Percentiles rank a stretch among this genome's conserved stretches.
Evolutionary conservation across 2,797 vertebrate genomes (phyloP).

Genomic region (Macropodus opercularis): DNA sequence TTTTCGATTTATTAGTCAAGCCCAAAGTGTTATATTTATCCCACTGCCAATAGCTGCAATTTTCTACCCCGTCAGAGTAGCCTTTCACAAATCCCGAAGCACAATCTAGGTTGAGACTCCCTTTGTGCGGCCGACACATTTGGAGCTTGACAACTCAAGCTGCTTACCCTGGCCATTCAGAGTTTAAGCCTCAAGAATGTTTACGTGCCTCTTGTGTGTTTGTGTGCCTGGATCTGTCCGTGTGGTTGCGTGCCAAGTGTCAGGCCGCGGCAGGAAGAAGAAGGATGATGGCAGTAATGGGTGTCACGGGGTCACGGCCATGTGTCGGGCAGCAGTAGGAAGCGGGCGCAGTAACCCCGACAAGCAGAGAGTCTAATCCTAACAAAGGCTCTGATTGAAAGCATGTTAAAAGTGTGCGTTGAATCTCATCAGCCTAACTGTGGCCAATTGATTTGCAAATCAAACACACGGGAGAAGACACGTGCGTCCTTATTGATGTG

Average conservation of each 20-base stretch:
- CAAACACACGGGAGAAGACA: slow-evolving; percentile 42
- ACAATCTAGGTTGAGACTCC: slow-evolving; percentile 58
- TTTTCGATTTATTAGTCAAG: slow-evolving; percentile 6
- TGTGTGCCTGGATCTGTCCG: slow-evolving; percentile 31
- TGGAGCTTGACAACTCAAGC: slow-evolving; percentile 64
- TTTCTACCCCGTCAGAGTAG: slow-evolving; percentile 44
- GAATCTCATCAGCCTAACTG: slow-evolving; percentile 53
- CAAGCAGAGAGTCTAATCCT: slow-evolving; percentile 44
- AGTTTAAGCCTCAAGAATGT: slow-evolving; percentile 62
- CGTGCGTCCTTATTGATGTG: slow-evolving; percentile 40
- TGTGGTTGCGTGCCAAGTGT: slow-evolving; percentile 36
- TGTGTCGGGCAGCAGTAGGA: slow-evolving; percentile 44
- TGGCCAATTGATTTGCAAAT: slow-evolving; percentile 69
- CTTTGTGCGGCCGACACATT: slow-evolving; percentile 61
- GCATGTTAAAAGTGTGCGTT: slow-evolving; percentile 26
- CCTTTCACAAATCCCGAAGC: slow-evolving; percentile 36
- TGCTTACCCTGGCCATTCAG: slow-evolving; percentile 67
- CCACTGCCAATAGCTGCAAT: slow-evolving; percentile 44
- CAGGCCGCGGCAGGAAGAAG: slow-evolving; percentile 15
- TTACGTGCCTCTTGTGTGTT: slow-evolving; percentile 42
- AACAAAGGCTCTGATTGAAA: slow-evolving; percentile 53
- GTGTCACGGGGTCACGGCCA: slow-evolving; percentile 58
- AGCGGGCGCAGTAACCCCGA: slow-evolving; percentile 35
- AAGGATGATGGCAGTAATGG: slow-evolving; percentile 56
- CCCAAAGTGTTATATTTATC: slow-evolving; percentile 41